These are phyloP conservation scores for Schizaphis graminum DNA, from an alignment of 2,888 invertebrate species.

Conservation along the genomic window DNA sequence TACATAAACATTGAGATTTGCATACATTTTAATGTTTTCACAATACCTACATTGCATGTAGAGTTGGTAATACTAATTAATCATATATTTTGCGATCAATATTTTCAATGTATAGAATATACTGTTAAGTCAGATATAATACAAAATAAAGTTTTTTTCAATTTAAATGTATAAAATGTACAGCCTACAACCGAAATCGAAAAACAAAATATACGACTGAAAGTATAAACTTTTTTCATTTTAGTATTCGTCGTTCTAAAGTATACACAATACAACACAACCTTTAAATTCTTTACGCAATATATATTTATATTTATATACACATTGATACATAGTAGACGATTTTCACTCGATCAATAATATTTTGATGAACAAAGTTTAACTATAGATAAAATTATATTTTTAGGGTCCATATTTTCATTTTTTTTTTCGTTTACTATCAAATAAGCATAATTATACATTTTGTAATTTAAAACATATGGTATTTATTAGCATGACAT, in stretches of 20 bases:
- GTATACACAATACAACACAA: conserved; percentile 29
- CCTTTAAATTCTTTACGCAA: conserved; percentile 48
- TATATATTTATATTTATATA: neutral
- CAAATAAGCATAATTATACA: neutral
- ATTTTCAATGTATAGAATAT: neutral
- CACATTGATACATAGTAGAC: neutral
- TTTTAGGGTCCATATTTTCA: neutral
- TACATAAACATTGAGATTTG: too few relatives aligned
- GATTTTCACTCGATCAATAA: neutral
- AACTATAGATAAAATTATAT: conserved; percentile 3
- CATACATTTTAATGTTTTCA: too few relatives aligned
- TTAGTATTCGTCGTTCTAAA: conserved; percentile 12
- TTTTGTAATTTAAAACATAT: neutral
- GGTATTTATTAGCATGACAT: neutral
- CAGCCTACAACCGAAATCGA: conserved; percentile 34
- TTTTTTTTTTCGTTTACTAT: neutral
- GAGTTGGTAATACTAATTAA: neutral
- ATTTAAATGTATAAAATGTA: conserved; percentile 49
- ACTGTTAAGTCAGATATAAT: neutral
- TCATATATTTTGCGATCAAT: neutral
- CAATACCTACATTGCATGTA: neutral
- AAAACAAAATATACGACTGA: conserved; percentile 53
- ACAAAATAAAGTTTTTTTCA: conserved; percentile 42
- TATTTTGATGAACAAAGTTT: neutral
- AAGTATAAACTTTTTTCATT: conserved; percentile 60